Conservation (phyloP, 2,888 invertebrate genomes). For the Stramonita haemastoma region DNA sequence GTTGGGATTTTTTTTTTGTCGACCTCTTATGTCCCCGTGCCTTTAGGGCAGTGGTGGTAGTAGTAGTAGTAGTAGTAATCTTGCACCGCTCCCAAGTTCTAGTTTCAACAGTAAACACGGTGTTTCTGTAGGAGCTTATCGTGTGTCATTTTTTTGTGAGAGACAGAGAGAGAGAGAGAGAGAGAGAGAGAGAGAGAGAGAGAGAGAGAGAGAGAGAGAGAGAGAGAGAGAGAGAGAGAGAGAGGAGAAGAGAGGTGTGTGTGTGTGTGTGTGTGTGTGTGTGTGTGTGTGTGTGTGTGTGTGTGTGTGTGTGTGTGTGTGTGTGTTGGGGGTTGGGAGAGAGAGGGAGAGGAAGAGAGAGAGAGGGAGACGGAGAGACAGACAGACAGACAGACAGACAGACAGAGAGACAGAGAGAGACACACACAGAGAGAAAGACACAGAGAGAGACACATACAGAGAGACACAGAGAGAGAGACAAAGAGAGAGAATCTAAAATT, state of each 20-base stretch:
- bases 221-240: background rate
- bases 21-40: no score
- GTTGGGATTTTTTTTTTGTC: no score
- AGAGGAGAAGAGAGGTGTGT: background rate
- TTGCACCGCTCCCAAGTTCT: no score
- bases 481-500: no score
- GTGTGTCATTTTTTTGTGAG: background rate
- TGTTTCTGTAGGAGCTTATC: no score
- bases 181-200: background rate
- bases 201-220: background rate
- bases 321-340: background rate
- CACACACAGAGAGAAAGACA: background rate
- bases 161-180: background rate
- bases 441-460: background rate
- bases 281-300: background rate
- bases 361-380: background rate
- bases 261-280: background rate
- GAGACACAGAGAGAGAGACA: background rate
- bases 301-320: background rate
- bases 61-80: no score
- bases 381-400: background rate
- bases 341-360: background rate
- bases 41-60: no score
- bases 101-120: no score
- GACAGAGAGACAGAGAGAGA: constrained; percentile 31